Evolutionary conservation across 2,113 vertebrate species (phyloP), one percentile per base, ranked within the genome.

Genomic region (Phalacrocorax pelagicus): DNA sequence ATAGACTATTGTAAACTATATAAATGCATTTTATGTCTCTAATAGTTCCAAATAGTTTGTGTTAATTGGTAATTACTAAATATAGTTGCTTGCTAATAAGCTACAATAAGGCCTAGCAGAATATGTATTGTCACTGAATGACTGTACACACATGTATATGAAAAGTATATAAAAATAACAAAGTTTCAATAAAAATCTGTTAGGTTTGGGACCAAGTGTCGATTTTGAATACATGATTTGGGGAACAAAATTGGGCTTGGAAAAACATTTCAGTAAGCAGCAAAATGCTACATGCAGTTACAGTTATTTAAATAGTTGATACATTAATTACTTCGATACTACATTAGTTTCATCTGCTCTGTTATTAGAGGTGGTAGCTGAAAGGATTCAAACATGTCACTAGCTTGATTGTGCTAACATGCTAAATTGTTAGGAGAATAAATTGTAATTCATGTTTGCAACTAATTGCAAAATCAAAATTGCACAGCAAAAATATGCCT

Each of bases 401-500:
- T 36, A 77, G 7, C 27, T 42, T 44, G 22, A 30, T 10, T 17
- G 5, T 71, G 72, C 0, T 1, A 88, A 63, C 12, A 12, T 0
- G 0, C 11, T 14, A 21, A 75, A 10, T 46, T 86, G 21, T 42
- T 63, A 52, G 65, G 81, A 78, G 42, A 83, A 46, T 46, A 82
- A 91, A 88, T 54, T 4, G 2, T 40, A 46, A 52, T 73, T 90
- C 24, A 5, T 54, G 36, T 73, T 77, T 91, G 58, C 49, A 73
- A 7, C 14, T 86, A 69, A 80, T 12, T 59, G n/a, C 49, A 78
- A 91, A 83, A 93, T 65, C 44, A 72, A 69, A 94, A 82, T 75
- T 47, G 21, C 32, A 34, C 38, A 34, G 44, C 58, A 79, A 59
- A 94, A 55, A 40, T 57, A 65, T n/a, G 29, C 23, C 30, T 63